A percentile compares a stretch with the other conserved stretches of the same genome.
phyloP scores from a whole-genome alignment of 2,888 invertebrate species.

The Xylocampa areola region DNA sequence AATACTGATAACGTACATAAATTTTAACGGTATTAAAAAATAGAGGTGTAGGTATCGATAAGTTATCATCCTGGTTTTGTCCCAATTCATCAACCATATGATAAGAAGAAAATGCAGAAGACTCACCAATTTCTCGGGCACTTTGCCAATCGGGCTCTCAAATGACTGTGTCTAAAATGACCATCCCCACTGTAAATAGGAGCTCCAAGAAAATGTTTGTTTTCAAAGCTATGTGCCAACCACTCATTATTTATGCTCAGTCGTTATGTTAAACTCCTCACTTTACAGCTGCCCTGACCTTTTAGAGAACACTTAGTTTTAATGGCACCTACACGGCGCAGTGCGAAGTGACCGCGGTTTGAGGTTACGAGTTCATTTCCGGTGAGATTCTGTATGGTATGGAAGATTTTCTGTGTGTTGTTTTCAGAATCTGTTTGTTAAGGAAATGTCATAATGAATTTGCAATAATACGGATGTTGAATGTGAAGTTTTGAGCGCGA shows the following conservation, averaged over 20 bases:
- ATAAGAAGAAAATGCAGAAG: too few species aligned
- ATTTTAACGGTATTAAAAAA: too few species aligned
- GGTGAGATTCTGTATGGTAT: neutral
- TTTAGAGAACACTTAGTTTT: conserved; percentile 29
- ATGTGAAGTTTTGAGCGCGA: too few species aligned
- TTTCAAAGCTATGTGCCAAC: conserved; percentile 30
- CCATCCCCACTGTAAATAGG: neutral
- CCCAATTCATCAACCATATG: too few species aligned
- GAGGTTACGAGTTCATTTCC: conserved; percentile 13
- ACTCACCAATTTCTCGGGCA: too few species aligned
- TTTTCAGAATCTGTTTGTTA: conserved; percentile 1
- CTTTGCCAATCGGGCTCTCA: too few species aligned
- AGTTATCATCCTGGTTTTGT: too few species aligned
- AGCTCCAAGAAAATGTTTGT: conserved; percentile 5
- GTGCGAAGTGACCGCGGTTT: conserved; percentile 23
- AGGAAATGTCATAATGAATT: too few species aligned
- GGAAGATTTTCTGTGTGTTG: neutral
- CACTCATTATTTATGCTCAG: conserved; percentile 30
- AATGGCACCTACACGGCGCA: conserved; percentile 27
- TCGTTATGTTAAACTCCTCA: conserved; percentile 28
- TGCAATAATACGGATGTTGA: too few species aligned
- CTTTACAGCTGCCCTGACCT: conserved; percentile 27
- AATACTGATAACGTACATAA: too few species aligned
- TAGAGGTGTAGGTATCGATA: too few species aligned
- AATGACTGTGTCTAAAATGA: too few species aligned